Evolutionary conservation across 2,113 vertebrate genomes (phyloP).

Genomic region (Danio rerio): DNA sequence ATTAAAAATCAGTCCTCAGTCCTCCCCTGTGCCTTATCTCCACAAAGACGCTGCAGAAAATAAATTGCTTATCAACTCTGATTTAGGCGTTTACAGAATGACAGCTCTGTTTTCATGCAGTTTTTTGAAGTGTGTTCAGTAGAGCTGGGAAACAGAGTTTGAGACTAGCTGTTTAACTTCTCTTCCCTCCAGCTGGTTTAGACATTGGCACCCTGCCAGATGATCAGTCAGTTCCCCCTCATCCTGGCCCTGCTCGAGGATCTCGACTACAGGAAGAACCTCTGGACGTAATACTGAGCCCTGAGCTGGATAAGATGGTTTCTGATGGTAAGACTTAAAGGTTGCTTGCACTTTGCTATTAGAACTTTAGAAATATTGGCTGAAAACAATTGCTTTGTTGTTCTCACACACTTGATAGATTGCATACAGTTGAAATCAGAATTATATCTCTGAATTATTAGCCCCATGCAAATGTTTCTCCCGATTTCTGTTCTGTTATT

Average conservation of each 20-base stretch:
- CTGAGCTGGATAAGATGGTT: conserved; percentile 98
- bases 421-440: too few species aligned
- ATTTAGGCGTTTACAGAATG: conserved; percentile 46
- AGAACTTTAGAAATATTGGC: not conserved
- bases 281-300: conserved; percentile 93
- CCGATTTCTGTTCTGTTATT: too few species aligned
- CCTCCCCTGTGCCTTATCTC: conserved; percentile 32
- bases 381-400: not conserved
- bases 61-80: conserved; percentile 54
- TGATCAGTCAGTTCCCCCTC: conserved; percentile 78
- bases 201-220: conserved; percentile 81
- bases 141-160: not conserved
- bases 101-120: conserved; percentile 1
- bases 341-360: not conserved
- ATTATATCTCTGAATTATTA: too few species aligned
- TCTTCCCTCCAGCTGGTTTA: conserved; percentile 79
- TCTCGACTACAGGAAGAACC: conserved; percentile 88
- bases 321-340: conserved; percentile 84
- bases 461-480: too few species aligned
- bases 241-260: conserved; percentile 69
- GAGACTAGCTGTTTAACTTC: conserved; percentile 9
- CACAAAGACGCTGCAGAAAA: conserved; percentile 39
- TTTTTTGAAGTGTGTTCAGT: not conserved
- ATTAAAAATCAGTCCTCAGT: conserved; percentile 41
- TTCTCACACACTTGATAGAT: not conserved